A percentile compares a stretch with the other conserved stretches of the same genome.
Evolutionary conservation across 1,140 invertebrate species (phyloP).

Genomic region (Potamilus streckersoni): DNA sequence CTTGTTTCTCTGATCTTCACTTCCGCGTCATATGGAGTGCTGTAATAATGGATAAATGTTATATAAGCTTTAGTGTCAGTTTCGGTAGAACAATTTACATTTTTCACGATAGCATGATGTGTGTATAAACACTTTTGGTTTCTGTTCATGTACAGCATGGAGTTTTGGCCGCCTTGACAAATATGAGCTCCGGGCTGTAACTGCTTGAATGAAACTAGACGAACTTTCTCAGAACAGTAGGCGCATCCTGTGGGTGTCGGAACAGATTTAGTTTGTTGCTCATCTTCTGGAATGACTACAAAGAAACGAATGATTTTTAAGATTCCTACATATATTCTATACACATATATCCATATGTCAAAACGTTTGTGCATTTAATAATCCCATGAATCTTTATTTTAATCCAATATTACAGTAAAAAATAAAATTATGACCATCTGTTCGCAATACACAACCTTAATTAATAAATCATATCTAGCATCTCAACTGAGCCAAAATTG

Average conservation of each 20-base stretch:
- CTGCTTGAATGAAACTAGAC: neutral
- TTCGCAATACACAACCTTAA: too few species aligned
- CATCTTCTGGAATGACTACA: too few species aligned
- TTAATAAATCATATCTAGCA: too few species aligned
- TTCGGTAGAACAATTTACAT: neutral
- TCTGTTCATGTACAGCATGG: neutral
- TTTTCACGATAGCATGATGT: slow-evolving; percentile 2
- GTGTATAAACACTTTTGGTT: slow-evolving; percentile 1
- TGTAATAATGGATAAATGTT: slow-evolving; percentile 7
- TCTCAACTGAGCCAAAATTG: too few species aligned
- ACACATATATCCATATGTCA: too few species aligned
- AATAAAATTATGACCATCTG: too few species aligned
- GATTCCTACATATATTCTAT: too few species aligned
- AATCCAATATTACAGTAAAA: too few species aligned
- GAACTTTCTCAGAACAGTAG: slow-evolving; percentile 4
- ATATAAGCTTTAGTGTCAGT: neutral
- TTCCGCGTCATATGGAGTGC: slow-evolving; percentile 6
- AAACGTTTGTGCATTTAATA: too few species aligned
- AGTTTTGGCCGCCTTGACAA: neutral
- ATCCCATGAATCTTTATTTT: too few species aligned
- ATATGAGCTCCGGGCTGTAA: slow-evolving; percentile 4
- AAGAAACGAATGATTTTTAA: too few species aligned
- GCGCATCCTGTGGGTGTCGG: neutral
- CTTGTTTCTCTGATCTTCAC: slow-evolving; percentile 3
- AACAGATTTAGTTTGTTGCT: too few species aligned